These are phyloP conservation scores for Zootermopsis nevadensis DNA, from an alignment of 2,888 invertebrate species.

Conservation along the genomic window DNA sequence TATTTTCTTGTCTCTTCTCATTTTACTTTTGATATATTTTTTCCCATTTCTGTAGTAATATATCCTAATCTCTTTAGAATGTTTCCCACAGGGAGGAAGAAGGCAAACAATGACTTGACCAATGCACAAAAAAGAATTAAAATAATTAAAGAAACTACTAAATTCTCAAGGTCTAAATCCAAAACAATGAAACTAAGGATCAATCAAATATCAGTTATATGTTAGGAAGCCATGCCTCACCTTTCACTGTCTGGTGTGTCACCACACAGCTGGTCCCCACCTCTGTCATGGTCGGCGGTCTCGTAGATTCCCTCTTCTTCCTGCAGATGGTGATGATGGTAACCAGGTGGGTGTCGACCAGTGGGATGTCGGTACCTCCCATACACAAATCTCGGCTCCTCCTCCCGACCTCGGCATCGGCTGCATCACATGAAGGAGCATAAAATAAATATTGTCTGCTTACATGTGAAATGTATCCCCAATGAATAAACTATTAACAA, in stretches of 20 bases:
- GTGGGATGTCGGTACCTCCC: conserved; percentile 70
- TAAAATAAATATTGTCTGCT: background rate
- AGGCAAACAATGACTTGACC: no score
- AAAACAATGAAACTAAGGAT: background rate
- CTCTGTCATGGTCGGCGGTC: conserved; percentile 81
- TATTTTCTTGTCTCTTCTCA: no score
- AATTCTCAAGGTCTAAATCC: no score
- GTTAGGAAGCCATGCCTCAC: conserved; percentile 65
- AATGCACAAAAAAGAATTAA: no score
- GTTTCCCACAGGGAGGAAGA: no score
- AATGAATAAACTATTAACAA: no score
- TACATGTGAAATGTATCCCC: background rate
- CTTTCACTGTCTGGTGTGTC: conserved; percentile 91
- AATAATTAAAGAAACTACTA: no score
- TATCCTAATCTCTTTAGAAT: no score
- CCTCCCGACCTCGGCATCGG: conserved; percentile 65
- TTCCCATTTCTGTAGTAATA: no score
- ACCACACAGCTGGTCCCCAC: conserved; percentile 73
- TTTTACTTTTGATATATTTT: no score
- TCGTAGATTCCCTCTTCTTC: conserved; percentile 88
- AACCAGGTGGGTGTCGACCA: conserved; percentile 64
- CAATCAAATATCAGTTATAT: background rate
- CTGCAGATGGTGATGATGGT: conserved; percentile 69
- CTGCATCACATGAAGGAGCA: conserved; percentile 53
- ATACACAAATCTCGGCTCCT: conserved; percentile 77